Evolutionary conservation across 2,113 vertebrate species (phyloP).

Genomic region (Macquaria australasica): DNA sequence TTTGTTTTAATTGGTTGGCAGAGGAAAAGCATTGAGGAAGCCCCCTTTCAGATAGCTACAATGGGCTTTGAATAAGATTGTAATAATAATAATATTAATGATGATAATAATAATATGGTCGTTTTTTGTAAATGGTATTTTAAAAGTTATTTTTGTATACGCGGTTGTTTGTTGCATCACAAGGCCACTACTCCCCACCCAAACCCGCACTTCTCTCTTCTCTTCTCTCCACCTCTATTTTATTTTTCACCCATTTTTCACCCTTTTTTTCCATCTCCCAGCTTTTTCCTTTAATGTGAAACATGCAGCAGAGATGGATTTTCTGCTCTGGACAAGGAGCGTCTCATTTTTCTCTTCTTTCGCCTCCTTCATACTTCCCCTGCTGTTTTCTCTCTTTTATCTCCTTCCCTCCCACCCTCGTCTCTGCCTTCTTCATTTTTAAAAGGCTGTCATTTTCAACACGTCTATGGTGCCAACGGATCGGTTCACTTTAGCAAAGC

Average conservation of each 20-base stretch:
- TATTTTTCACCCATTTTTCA: neutral
- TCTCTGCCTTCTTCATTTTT: constrained; percentile 13
- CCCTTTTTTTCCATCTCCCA: neutral
- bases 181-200: constrained; percentile 37
- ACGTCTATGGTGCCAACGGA: neutral
- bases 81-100: constrained; percentile 85
- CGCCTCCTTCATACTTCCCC: neutral
- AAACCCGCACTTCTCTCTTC: neutral
- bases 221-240: neutral
- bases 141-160: constrained; percentile 99
- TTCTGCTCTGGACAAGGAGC: constrained; percentile 22
- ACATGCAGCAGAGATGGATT: constrained; percentile 17
- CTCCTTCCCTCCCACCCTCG: neutral
- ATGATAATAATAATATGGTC: constrained; percentile 79
- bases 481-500: neutral
- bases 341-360: neutral
- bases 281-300: constrained; percentile 15
- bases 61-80: constrained; percentile 90
- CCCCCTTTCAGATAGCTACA: constrained; percentile 85
- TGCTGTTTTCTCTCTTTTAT: neutral
- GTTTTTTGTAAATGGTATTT: constrained; percentile 98
- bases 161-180: constrained; percentile 88
- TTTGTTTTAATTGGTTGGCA: constrained; percentile 72
- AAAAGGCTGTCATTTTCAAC: constrained; percentile 22
- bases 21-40: constrained; percentile 74